Conservation (phyloP, 1,140 invertebrate species). For the Drosophila navojoa region DNA sequence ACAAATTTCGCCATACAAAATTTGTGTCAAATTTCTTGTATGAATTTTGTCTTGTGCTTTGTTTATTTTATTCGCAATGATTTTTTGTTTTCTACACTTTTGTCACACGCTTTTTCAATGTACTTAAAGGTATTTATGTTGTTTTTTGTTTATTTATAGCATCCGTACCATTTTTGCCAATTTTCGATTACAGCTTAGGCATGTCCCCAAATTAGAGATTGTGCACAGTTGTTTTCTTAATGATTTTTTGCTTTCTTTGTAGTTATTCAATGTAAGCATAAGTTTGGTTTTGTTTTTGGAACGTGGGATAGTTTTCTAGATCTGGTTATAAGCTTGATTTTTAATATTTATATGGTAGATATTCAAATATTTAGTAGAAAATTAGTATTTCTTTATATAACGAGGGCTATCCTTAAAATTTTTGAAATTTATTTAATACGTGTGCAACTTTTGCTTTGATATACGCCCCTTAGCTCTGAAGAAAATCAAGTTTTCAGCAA, state of each 20-base stretch:
- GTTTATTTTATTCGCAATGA: constrained; percentile 33
- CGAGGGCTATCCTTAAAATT: no score
- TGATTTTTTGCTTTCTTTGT: constrained; percentile 59
- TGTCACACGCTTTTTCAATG: constrained; percentile 21
- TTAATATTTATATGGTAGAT: no score
- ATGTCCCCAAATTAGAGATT: constrained; percentile 24
- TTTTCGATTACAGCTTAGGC: constrained; percentile 30
- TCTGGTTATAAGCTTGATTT: no score
- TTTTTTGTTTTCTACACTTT: constrained; percentile 21
- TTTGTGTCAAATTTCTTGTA: constrained; percentile 41
- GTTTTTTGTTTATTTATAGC: constrained; percentile 12
- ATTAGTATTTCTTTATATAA: not conserved
- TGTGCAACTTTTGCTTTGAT: no score
- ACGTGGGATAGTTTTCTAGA: constrained; percentile 54
- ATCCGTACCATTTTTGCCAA: constrained; percentile 22
- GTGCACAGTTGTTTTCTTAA: constrained; percentile 62
- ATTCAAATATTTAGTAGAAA: not conserved
- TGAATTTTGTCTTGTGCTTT: constrained; percentile 17
- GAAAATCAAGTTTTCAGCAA: not conserved
- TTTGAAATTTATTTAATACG: no score
- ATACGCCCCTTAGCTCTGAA: no score
- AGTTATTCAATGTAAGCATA: constrained; percentile 27
- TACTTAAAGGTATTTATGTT: constrained; percentile 10
- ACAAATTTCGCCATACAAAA: constrained; percentile 37
- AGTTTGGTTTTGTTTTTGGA: constrained; percentile 50